A percentile compares a stretch with the other conserved stretches of the same genome.
Evolutionary conservation across 2,113 vertebrate species (phyloP).

Genomic region (Anhinga anhinga): DNA sequence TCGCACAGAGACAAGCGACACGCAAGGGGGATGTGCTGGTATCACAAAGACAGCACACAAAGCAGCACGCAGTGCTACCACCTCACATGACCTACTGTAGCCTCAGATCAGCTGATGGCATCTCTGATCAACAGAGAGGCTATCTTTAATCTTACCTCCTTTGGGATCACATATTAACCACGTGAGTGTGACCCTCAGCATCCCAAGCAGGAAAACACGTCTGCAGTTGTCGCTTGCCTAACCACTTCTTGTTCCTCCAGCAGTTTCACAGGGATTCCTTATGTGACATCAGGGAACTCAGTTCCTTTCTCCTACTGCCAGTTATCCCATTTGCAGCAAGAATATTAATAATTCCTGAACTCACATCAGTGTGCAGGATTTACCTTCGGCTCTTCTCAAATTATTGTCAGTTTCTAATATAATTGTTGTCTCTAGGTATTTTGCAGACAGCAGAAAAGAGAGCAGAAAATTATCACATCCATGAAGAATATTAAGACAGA

Average conservation of each 20-base stretch:
- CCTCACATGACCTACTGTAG: neutral
- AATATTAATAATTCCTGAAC: neutral
- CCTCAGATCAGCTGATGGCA: constrained; percentile 31
- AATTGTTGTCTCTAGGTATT: neutral
- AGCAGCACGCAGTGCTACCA: neutral
- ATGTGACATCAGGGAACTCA: neutral
- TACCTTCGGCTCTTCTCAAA: neutral
- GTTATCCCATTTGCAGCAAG: neutral
- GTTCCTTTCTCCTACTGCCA: neutral
- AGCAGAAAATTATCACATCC: neutral
- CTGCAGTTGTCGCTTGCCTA: neutral
- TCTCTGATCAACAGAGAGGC: neutral
- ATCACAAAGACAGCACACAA: neutral
- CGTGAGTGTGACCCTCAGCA: neutral
- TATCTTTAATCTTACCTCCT: constrained; percentile 27
- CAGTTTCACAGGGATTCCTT: neutral
- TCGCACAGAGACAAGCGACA: neutral
- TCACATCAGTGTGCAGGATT: neutral
- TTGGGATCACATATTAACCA: neutral
- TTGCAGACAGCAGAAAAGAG: neutral
- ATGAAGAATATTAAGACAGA: neutral
- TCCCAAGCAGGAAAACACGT: neutral
- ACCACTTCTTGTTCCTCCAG: neutral
- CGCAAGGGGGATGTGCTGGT: rapidly evolving
- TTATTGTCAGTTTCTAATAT: neutral